Conservation (phyloP, 2,888 invertebrate species). For the Zelleria hepariella region DNA sequence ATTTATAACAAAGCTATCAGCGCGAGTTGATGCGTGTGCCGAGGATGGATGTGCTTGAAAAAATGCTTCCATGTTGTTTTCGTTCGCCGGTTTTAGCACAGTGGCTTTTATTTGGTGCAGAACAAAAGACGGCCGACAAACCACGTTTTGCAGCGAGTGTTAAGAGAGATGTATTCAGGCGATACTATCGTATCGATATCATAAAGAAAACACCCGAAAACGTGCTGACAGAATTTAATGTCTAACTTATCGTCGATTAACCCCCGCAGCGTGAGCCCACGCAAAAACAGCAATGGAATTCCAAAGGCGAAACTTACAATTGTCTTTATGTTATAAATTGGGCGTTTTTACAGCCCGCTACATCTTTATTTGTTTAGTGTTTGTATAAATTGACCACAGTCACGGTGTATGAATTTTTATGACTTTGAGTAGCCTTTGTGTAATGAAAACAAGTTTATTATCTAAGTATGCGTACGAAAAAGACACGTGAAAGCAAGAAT, state of each 20-base stretch:
- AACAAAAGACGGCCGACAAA: background rate
- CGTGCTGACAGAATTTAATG: constrained; percentile 65
- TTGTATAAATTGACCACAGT: constrained; percentile 14
- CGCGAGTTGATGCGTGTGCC: too few species aligned
- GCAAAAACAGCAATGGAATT: constrained; percentile 39
- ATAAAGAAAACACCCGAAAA: constrained; percentile 50
- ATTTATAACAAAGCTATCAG: too few species aligned
- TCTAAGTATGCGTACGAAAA: background rate
- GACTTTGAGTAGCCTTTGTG: background rate
- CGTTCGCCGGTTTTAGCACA: too few species aligned
- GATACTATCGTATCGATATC: constrained; percentile 46
- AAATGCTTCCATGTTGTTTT: too few species aligned
- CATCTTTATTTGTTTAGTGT: constrained; percentile 45
- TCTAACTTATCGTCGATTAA: constrained; percentile 39
- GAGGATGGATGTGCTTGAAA: too few species aligned
- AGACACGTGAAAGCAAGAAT: background rate
- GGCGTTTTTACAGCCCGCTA: constrained; percentile 34
- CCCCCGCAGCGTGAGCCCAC: constrained; percentile 40
- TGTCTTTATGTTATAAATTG: constrained; percentile 48
- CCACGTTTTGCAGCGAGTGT: constrained; percentile 17
- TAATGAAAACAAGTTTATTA: background rate
- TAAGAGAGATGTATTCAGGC: constrained; percentile 24
- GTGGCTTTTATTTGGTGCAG: background rate
- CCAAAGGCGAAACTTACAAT: constrained; percentile 46
- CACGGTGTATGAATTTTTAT: background rate